Conservation (phyloP, 2,113 vertebrate species). For the Pseudorasbora parva region DNA sequence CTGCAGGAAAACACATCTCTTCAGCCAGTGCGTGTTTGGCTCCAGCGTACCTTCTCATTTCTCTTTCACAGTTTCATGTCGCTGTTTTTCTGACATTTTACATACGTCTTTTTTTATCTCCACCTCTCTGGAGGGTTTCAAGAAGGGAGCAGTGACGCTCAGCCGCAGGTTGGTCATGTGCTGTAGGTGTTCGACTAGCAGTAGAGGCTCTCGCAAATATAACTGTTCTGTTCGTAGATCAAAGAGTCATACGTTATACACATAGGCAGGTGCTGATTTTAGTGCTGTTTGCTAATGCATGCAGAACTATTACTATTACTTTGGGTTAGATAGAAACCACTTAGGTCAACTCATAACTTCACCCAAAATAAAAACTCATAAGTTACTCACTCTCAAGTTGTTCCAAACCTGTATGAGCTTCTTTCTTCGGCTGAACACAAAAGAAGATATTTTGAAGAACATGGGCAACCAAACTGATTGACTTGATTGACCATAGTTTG, state of each 20-base stretch:
- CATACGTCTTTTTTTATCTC: constrained; percentile 22
- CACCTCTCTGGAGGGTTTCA: constrained; percentile 47
- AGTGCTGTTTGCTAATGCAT: not conserved
- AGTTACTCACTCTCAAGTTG: no score
- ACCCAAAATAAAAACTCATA: no score
- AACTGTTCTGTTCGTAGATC: not conserved
- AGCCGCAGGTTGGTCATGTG: constrained; percentile 32
- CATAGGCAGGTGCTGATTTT: not conserved
- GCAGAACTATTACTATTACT: not conserved
- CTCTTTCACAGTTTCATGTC: not conserved
- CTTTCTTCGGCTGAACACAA: no score
- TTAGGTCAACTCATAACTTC: not conserved
- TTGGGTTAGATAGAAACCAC: not conserved
- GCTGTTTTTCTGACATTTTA: not conserved
- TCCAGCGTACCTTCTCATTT: not conserved
- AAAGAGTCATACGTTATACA: not conserved
- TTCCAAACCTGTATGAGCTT: no score
- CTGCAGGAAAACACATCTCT: constrained; percentile 40
- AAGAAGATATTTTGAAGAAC: no score
- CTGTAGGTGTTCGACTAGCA: constrained; percentile 1
- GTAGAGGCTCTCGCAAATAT: not conserved
- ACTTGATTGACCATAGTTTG: no score
- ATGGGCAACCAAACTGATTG: no score
- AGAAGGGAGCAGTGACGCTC: constrained; percentile 56
- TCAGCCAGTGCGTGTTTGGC: constrained; percentile 28